Percentiles rank a stretch among this genome's conserved stretches.
Conservation (phyloP, 1,140 invertebrate species). For the Proales similis region DNA sequence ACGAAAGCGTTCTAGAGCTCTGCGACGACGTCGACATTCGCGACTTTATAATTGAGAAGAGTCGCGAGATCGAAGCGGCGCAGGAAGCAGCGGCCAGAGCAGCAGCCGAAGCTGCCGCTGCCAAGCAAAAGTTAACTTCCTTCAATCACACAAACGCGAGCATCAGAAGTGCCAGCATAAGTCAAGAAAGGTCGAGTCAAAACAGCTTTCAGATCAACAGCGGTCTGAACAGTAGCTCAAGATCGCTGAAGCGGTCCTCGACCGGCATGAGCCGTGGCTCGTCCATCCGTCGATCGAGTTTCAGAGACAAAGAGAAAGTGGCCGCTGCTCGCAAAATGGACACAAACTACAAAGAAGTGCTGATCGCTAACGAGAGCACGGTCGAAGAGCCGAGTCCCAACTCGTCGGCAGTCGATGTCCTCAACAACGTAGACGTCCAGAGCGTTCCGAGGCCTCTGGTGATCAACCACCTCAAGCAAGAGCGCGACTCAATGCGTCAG, state of each 20-base stretch:
- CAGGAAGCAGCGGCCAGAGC: slow-evolving; percentile 17
- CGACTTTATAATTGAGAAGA: slow-evolving; percentile 25
- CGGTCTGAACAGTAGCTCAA: slow-evolving; percentile 1
- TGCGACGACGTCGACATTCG: slow-evolving; percentile 28
- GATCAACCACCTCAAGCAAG: no score
- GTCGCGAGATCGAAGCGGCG: slow-evolving; percentile 5
- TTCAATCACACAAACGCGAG: slow-evolving; percentile 27
- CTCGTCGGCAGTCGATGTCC: no score
- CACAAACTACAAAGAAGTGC: slow-evolving; percentile 30
- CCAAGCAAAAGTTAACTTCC: background rate
- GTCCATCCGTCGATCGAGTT: slow-evolving; percentile 17
- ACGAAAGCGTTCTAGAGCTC: slow-evolving; percentile 13
- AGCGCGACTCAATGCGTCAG: no score
- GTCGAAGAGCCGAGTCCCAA: no score
- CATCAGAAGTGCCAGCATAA: background rate
- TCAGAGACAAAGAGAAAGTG: slow-evolving; percentile 35
- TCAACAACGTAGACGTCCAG: no score
- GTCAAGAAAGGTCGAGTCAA: no score
- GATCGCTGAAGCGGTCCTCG: slow-evolving; percentile 20
- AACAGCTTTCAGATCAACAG: background rate
- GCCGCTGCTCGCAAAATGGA: slow-evolving; percentile 26
- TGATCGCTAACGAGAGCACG: slow-evolving; percentile 9
- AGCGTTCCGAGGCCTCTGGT: no score
- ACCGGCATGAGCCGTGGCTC: slow-evolving; percentile 21
- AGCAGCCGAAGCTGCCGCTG: slow-evolving; percentile 12